Conservation (phyloP, 2,888 invertebrate genomes). For the Lomographa bimaculata region DNA sequence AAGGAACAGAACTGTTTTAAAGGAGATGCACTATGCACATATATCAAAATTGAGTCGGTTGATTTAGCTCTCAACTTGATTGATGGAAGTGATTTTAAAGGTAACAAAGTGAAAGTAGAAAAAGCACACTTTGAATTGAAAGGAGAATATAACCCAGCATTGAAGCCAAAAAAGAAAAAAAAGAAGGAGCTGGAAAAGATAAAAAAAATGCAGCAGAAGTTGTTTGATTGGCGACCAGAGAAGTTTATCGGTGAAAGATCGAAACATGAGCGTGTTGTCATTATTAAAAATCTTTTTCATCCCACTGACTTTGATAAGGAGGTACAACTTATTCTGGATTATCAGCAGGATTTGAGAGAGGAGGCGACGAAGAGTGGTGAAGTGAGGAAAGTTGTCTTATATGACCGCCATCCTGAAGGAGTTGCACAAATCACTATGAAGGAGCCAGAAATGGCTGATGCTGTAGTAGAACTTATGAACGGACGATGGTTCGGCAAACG, state of each 20-base stretch:
- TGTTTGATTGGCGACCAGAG: constrained; percentile 99
- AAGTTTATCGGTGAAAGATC: constrained; percentile 92
- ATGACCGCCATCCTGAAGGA: constrained; percentile 97
- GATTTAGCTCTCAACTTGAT: constrained; percentile 95
- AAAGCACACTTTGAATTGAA: constrained; percentile 97
- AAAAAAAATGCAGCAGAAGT: constrained; percentile 95
- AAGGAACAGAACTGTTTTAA: constrained; percentile 91
- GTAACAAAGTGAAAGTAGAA: constrained; percentile 93
- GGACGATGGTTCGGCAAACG: constrained; percentile 95
- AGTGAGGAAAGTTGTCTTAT: constrained; percentile 95
- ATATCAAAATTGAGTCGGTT: constrained; percentile 98
- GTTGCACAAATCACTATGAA: constrained; percentile 96
- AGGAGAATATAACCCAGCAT: constrained; percentile 95
- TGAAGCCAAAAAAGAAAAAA: constrained; percentile 95
- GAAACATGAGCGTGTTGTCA: constrained; percentile 95
- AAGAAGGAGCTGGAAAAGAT: constrained; percentile 95
- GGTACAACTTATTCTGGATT: constrained; percentile 94
- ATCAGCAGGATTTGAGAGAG: constrained; percentile 94
- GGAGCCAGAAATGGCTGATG: constrained; percentile 95
- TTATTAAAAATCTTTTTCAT: constrained; percentile 96
- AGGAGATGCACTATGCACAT: constrained; percentile 98
- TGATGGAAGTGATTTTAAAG: constrained; percentile 93
- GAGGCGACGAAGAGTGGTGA: constrained; percentile 96
- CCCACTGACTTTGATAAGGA: constrained; percentile 95
- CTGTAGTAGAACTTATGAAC: constrained; percentile 93